phyloP scores from a whole-genome alignment of 2,888 invertebrate species.

The Amphimallon solstitiale region DNA sequence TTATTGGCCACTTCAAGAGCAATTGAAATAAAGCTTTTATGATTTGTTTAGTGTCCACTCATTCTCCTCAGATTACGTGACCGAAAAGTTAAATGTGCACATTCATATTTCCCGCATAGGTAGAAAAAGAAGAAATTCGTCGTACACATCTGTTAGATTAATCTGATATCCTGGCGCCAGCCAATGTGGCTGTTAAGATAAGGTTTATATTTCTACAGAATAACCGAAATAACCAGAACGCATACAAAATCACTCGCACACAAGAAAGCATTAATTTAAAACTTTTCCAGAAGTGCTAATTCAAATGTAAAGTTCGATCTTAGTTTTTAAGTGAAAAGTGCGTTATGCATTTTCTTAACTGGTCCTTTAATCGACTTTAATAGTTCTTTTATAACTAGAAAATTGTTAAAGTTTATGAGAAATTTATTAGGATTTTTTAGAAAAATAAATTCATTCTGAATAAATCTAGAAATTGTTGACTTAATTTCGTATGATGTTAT shows the following conservation, averaged over 20 bases:
- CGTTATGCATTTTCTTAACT: too few species aligned
- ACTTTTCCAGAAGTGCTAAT: too few species aligned
- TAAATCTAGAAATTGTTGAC: too few species aligned
- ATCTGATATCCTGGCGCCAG: constrained; percentile 38
- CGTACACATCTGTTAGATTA: constrained; percentile 36
- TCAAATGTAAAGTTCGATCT: too few species aligned
- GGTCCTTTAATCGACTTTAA: too few species aligned
- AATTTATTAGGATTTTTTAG: too few species aligned
- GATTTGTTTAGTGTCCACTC: constrained; percentile 29
- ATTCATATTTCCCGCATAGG: constrained; percentile 9
- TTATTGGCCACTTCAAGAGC: constrained; percentile 19
- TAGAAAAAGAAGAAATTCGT: constrained; percentile 20
- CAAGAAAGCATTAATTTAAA: constrained; percentile 26
- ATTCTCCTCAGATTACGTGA: constrained; percentile 18
- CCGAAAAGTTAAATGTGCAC: constrained; percentile 17
- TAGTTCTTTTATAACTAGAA: too few species aligned
- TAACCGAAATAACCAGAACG: constrained; percentile 17
- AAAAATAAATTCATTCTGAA: too few species aligned
- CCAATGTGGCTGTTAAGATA: constrained; percentile 21
- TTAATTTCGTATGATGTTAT: too few species aligned
- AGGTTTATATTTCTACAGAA: constrained; percentile 19
- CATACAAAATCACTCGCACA: constrained; percentile 1
- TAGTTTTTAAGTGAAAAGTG: too few species aligned
- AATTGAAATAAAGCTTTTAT: constrained; percentile 31
- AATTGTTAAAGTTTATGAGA: too few species aligned